Percentiles rank a stretch among this genome's conserved stretches.
These are phyloP conservation scores for Porites lobata DNA, from an alignment of 92 coral and sea anemone genomes.

Conservation along the genomic window DNA sequence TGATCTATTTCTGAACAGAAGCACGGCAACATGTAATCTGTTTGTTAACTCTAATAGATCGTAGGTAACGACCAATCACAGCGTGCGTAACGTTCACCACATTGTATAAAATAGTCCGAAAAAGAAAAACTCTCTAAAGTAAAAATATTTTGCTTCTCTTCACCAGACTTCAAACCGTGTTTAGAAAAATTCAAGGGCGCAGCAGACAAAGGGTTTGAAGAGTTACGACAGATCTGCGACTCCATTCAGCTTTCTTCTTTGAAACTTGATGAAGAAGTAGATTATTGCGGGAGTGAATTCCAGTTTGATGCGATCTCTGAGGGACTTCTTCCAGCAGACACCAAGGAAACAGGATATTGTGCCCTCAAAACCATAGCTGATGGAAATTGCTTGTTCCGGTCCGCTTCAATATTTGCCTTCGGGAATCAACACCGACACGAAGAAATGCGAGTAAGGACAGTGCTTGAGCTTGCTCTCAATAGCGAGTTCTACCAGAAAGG, in stretches of 20 bases:
- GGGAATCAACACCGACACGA: slow-evolving; percentile 2
- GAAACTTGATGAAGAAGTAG: not conserved
- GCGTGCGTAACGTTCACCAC: too few relatives aligned
- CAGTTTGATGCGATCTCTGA: not conserved
- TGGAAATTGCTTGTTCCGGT: slow-evolving; percentile 24
- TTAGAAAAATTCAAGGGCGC: too few relatives aligned
- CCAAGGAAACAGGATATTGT: not conserved
- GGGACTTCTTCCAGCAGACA: not conserved
- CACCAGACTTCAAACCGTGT: too few relatives aligned
- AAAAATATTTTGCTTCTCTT: too few relatives aligned
- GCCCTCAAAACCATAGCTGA: slow-evolving; percentile 8
- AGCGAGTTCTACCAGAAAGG: not conserved
- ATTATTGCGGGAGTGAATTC: not conserved
- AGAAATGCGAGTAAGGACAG: slow-evolving; percentile 28
- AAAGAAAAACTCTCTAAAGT: too few relatives aligned
- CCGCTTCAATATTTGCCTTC: slow-evolving; percentile 26
- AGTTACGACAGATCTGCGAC: not conserved
- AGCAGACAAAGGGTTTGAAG: not conserved
- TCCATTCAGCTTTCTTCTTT: not conserved
- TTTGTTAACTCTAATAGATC: too few relatives aligned
- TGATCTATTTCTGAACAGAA: too few relatives aligned
- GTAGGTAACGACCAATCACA: too few relatives aligned
- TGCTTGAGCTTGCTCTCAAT: slow-evolving; percentile 10
- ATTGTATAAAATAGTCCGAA: too few relatives aligned
- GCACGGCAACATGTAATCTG: too few relatives aligned